Percentiles rank a stretch among this genome's conserved stretches.
These are phyloP conservation scores for Pampus argenteus DNA, from an alignment of 2,797 vertebrate species.

Conservation along the genomic window DNA sequence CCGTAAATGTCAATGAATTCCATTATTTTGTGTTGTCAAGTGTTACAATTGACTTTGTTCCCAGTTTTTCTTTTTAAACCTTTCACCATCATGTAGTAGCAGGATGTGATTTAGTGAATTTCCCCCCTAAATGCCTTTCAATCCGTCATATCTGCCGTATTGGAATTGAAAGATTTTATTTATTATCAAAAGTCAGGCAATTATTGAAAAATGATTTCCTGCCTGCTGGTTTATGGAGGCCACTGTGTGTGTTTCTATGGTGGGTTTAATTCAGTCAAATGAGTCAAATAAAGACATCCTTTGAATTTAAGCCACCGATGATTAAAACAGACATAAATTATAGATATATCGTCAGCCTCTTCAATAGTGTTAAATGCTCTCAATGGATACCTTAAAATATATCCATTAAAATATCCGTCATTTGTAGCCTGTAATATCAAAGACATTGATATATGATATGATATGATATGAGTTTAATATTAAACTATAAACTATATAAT, in stretches of 20 bases:
- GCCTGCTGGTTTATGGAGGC: constrained; percentile 12
- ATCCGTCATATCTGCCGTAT: background rate
- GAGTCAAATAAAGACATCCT: background rate
- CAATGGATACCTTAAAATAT: background rate
- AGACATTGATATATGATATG: too few species aligned
- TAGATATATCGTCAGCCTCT: background rate
- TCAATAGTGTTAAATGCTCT: background rate
- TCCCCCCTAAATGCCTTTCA: constrained; percentile 16
- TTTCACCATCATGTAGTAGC: background rate
- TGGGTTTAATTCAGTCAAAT: constrained; percentile 14
- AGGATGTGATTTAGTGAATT: constrained; percentile 12
- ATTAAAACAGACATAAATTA: background rate
- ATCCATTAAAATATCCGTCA: too few species aligned
- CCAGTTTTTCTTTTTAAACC: background rate
- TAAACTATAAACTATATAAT: too few species aligned
- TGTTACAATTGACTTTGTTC: constrained; percentile 17
- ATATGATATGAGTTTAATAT: too few species aligned
- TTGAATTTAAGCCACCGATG: background rate
- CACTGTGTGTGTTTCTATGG: background rate
- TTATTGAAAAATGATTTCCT: constrained; percentile 32
- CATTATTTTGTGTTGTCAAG: constrained; percentile 32
- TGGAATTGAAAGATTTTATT: constrained; percentile 22
- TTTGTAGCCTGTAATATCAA: background rate
- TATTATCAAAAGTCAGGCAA: constrained; percentile 24
- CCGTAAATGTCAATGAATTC: constrained; percentile 51